phyloP scores from a whole-genome alignment of 2,888 invertebrate species.

The Limulus polyphemus region DNA sequence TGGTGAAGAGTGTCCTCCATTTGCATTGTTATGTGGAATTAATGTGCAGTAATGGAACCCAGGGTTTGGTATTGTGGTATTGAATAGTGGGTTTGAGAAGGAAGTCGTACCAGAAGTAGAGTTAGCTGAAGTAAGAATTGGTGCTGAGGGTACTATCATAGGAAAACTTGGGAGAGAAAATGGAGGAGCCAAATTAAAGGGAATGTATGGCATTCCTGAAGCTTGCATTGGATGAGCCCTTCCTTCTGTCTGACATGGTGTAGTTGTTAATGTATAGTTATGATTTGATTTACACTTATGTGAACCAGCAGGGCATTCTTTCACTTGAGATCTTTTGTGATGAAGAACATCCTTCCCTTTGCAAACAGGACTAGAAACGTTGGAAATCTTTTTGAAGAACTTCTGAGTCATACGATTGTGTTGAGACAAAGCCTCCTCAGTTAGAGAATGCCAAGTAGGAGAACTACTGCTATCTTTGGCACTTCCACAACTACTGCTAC shows the following conservation, averaged over 20 bases:
- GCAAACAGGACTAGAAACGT: not conserved
- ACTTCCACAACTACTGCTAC: too few species aligned
- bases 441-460: not conserved
- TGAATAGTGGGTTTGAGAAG: not conserved
- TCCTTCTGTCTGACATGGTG: constrained; percentile 10
- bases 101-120: not conserved
- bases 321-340: not conserved
- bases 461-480: too few species aligned
- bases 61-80: not conserved
- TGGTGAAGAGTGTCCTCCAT: constrained; percentile 7
- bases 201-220: not conserved
- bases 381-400: not conserved
- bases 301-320: not conserved
- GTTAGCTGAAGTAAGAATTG: not conserved
- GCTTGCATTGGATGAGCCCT: not conserved
- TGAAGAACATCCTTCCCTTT: not conserved
- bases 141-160: not conserved
- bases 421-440: not conserved
- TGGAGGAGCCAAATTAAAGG: not conserved
- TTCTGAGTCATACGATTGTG: constrained; percentile 2
- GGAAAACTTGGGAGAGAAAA: not conserved
- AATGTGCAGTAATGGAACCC: not conserved
- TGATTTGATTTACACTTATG: constrained; percentile 5
- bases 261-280: constrained; percentile 1
- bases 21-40: not conserved